A percentile compares a stretch with the other conserved stretches of the same genome.
phyloP scores from a whole-genome alignment of 2,888 invertebrate species.

The Diplolepis rosae region DNA sequence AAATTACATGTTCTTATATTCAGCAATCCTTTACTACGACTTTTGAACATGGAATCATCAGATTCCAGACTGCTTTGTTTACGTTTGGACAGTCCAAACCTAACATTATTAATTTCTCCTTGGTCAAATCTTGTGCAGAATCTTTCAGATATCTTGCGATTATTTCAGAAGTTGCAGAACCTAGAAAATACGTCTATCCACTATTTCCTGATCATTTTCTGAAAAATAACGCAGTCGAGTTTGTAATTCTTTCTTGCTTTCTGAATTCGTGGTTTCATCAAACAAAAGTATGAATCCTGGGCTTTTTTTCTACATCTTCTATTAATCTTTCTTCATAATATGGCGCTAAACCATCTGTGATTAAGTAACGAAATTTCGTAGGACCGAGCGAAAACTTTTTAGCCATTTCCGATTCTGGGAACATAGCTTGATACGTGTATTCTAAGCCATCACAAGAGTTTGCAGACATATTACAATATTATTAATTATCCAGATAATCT shows the following conservation, averaged over 20 bases:
- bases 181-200: not conserved
- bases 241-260: not conserved
- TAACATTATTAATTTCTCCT: conserved; percentile 4
- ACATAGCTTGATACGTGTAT: not conserved
- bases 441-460: not conserved
- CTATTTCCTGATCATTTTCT: no score
- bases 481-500: no score
- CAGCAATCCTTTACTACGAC: no score
- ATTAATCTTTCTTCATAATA: not conserved
- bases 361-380: not conserved
- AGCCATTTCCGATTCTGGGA: not conserved
- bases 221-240: not conserved
- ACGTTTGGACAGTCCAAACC: not conserved
- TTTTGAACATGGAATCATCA: not conserved
- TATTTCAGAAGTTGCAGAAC: not conserved
- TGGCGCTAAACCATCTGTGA: not conserved
- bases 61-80: no score
- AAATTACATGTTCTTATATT: no score
- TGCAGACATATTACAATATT: no score
- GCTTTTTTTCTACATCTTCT: no score
- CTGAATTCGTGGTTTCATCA: not conserved
- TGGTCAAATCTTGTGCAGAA: not conserved
- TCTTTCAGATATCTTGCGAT: no score
- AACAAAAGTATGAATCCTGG: no score
- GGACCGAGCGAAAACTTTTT: not conserved